Conservation (phyloP, 1,140 invertebrate genomes). For the Drosophila kohkoa region DNA sequence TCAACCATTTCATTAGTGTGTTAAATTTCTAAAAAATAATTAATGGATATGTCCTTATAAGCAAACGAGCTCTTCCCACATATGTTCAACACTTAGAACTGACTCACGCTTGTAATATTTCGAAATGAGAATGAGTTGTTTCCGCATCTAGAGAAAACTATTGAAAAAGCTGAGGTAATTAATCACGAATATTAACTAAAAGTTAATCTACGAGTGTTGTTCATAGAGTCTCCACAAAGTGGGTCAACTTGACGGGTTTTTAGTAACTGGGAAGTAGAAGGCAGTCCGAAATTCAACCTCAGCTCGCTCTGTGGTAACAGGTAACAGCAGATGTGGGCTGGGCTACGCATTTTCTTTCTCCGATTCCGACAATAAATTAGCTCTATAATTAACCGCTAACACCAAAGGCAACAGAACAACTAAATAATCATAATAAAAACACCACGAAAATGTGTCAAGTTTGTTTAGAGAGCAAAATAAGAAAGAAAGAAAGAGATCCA, state of each 20-base stretch:
- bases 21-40: not conserved
- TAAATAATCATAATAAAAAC: slow-evolving; percentile 23
- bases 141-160: slow-evolving; percentile 9
- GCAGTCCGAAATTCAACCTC: not conserved
- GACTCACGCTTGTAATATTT: not conserved
- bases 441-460: slow-evolving; percentile 41
- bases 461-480: not conserved
- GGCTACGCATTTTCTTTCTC: slow-evolving; percentile 39
- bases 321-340: slow-evolving; percentile 12
- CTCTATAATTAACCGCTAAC: slow-evolving; percentile 58
- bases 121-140: slow-evolving; percentile 4
- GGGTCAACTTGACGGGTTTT: slow-evolving; percentile 42
- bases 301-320: not conserved
- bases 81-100: not conserved
- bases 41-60: not conserved
- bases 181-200: slow-evolving; percentile 29
- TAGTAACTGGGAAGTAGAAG: not conserved
- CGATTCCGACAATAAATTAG: slow-evolving; percentile 52
- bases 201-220: slow-evolving; percentile 11
- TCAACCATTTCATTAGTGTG: too few species aligned
- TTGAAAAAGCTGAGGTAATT: slow-evolving; percentile 9
- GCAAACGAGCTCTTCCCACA: not conserved
- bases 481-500: not conserved
- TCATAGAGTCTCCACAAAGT: slow-evolving; percentile 15
- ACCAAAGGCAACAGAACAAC: slow-evolving; percentile 39